Base-by-base conservation (phyloP, 2,113 vertebrate species). In the Dascyllus trimaculatus region DNA sequence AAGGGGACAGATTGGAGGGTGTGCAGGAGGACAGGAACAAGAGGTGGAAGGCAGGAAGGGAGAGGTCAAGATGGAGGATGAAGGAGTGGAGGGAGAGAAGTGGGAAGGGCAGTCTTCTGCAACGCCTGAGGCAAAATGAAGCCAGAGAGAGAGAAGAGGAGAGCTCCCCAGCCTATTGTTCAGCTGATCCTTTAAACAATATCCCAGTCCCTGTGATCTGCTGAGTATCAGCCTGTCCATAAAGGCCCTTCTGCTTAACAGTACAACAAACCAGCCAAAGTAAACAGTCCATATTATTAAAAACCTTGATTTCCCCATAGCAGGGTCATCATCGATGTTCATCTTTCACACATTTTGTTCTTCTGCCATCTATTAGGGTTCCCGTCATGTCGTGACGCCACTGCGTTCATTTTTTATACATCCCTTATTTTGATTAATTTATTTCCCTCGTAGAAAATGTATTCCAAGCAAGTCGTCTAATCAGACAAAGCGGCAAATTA, bases 131-230 rank as follows among this genome's bases (percentile, higher is more conserved):
- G 93, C 88, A 78, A 88, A 79, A 80, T n/a, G 63, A 60, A 72
- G 73, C 26, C 38, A 40, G 48, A 78, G 48, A 78, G 77, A 78
- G 49, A 54, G 21, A 52, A 80, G 73, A 75, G 66, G 78, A 86
- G 66, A 54, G 73, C 74, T 93, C 90, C 89, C 86, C 68, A 82
- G 85, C 68, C 91, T 87, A 85, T 93, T 93, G 93, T 94, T 94
- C 71, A 80, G 74, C 52, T 90, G 87, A 91, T 92, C 90, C 88
- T 72, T 84, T 91, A 92, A 93, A 93, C 82, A 90, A 91, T 86
- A 83, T 85, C 60, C 79, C 68, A 86, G 89, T 88, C 83, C 89
- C 67, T 81, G 71, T 84, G 86, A 89, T 88, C 78, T 88, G 73
- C 64, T 69, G 26, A 78, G 71, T 75, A 88, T 89, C 85, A 86